These are phyloP conservation scores for Hyles lineata DNA, from an alignment of 2,888 invertebrate genomes.

Conservation along the genomic window DNA sequence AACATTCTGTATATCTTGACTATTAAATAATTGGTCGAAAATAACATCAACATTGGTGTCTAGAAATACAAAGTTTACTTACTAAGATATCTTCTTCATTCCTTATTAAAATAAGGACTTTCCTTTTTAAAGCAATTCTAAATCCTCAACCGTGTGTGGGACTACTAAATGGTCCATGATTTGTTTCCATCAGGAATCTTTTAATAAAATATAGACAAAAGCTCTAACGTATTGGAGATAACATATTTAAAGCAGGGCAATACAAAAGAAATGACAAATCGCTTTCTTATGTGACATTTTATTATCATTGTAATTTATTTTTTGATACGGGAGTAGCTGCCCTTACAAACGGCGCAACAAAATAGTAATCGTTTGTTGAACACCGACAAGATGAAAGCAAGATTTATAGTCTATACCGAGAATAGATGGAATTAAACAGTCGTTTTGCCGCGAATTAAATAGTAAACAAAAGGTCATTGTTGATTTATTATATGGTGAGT, in stretches of 20 bases:
- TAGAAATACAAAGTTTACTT: no score
- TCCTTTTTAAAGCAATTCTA: not conserved
- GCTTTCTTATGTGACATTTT: not conserved
- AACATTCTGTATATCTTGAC: no score
- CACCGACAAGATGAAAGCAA: slow-evolving; percentile 21
- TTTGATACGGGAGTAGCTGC: not conserved
- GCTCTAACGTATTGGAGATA: not conserved
- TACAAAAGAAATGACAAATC: slow-evolving; percentile 4
- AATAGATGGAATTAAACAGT: slow-evolving; percentile 31
- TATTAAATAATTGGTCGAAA: no score
- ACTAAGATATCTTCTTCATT: no score
- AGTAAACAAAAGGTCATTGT: not conserved
- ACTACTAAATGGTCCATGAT: no score
- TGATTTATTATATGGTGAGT: not conserved
- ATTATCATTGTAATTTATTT: slow-evolving; percentile 19
- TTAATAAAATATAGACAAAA: not conserved
- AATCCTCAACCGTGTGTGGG: not conserved
- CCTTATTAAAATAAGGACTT: no score
- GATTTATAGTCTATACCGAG: slow-evolving; percentile 30
- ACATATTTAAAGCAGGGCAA: not conserved
- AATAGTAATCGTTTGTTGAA: slow-evolving; percentile 19
- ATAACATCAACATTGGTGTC: no score
- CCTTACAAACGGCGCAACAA: not conserved
- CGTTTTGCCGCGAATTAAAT: slow-evolving; percentile 22
- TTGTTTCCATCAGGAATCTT: not conserved